Percentiles rank a stretch among this genome's conserved stretches.
phyloP scores from a whole-genome alignment of 2,888 invertebrate species.

The Callimorpha dominula region DNA sequence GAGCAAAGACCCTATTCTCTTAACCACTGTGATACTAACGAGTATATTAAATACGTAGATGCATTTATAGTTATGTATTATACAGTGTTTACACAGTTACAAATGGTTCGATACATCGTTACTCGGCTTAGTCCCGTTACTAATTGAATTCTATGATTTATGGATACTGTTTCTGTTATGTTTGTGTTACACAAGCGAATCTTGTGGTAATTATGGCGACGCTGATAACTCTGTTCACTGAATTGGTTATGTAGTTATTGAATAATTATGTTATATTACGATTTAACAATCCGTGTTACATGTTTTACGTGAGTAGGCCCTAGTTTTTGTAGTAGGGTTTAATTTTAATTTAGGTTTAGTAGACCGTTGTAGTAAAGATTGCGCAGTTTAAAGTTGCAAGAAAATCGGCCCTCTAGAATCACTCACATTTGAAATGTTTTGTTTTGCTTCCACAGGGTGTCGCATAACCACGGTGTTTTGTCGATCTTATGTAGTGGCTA shows the following conservation, averaged over 20 bases:
- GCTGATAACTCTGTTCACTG: constrained; percentile 6
- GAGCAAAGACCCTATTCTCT: background rate
- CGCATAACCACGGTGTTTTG: too few species aligned
- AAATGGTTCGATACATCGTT: constrained; percentile 46
- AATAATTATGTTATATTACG: background rate
- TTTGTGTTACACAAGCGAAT: background rate
- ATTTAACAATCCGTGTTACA: background rate
- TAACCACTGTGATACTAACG: background rate
- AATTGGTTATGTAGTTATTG: constrained; percentile 2
- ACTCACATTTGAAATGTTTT: too few species aligned
- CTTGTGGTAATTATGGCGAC: constrained; percentile 9
- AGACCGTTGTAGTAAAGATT: too few species aligned
- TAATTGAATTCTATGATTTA: constrained; percentile 74
- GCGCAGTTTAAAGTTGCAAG: too few species aligned
- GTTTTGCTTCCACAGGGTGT: too few species aligned
- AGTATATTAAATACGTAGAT: constrained; percentile 3
- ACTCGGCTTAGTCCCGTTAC: constrained; percentile 55
- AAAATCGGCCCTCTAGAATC: too few species aligned
- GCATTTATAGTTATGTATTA: constrained; percentile 1
- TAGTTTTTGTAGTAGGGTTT: too few species aligned
- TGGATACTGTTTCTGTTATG: constrained; percentile 43
- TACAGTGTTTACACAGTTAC: constrained; percentile 33
- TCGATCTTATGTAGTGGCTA: too few species aligned
- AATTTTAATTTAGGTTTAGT: too few species aligned
- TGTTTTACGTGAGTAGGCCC: background rate